phyloP scores from a whole-genome alignment of 2,888 invertebrate species.

The Syritta pipiens region DNA sequence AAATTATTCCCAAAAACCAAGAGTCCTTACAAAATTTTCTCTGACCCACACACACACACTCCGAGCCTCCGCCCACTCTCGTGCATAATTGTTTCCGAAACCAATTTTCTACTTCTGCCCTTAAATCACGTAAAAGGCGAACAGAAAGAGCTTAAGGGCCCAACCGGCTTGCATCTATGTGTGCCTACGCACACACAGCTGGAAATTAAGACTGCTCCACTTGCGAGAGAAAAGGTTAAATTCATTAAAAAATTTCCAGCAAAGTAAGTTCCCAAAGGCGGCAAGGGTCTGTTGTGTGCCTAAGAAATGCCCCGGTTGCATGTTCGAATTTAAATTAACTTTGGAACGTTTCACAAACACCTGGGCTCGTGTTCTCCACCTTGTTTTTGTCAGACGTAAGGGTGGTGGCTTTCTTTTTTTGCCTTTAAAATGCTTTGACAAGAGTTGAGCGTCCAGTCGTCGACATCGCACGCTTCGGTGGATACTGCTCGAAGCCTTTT shows the following conservation, averaged over 20 bases:
- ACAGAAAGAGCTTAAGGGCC: neutral
- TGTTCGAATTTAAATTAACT: constrained; percentile 56
- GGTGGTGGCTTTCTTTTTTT: no score
- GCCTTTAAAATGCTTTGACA: neutral
- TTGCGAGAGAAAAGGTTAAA: neutral
- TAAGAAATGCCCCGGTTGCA: constrained; percentile 38
- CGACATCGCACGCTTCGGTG: neutral
- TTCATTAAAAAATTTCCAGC: neutral
- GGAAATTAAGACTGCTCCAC: neutral
- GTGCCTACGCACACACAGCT: no score
- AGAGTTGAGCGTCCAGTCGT: neutral
- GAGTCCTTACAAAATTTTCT: no score
- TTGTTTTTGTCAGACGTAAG: no score
- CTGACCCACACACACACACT: no score
- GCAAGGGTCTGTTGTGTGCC: neutral
- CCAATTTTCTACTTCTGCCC: neutral
- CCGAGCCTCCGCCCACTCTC: neutral
- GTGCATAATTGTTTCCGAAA: constrained; percentile 11
- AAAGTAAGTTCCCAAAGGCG: constrained; percentile 5
- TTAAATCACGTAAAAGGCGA: neutral
- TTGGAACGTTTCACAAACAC: constrained; percentile 54
- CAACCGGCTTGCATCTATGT: neutral
- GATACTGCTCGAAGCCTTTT: constrained; percentile 13
- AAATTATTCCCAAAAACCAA: no score
- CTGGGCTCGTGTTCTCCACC: constrained; percentile 41